Conservation (phyloP, 2,888 invertebrate genomes). For the Cataglyphis albicans region DNA sequence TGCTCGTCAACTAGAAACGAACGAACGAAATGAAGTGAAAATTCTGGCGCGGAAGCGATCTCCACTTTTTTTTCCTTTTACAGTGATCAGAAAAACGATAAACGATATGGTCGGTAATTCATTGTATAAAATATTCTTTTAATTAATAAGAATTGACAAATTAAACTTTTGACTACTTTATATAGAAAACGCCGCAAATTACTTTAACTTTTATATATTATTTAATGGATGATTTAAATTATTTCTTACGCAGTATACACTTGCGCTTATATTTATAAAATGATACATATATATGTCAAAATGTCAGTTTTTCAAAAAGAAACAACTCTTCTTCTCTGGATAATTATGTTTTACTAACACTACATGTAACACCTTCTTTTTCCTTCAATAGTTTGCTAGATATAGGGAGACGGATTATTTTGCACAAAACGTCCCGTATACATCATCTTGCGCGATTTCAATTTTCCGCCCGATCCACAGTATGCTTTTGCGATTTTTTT, state of each 20-base stretch:
- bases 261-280: too few species aligned
- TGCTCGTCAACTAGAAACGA: slow-evolving; percentile 59
- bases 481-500: slow-evolving; percentile 32
- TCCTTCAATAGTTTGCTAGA: slow-evolving; percentile 5
- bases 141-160: slow-evolving; percentile 57
- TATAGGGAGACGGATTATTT: slow-evolving; percentile 17
- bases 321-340: neutral
- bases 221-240: neutral
- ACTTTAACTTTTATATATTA: neutral
- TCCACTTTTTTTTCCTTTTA: slow-evolving; percentile 23
- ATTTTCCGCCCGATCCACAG: slow-evolving; percentile 35
- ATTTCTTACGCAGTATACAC: neutral
- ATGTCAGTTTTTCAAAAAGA: neutral
- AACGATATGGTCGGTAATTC: slow-evolving; percentile 42
- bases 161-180: slow-evolving; percentile 46
- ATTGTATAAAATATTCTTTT: slow-evolving; percentile 54
- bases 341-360: neutral
- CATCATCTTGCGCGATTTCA: slow-evolving; percentile 38
- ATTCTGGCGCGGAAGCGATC: slow-evolving; percentile 56
- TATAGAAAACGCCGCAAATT: neutral
- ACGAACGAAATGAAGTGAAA: slow-evolving; percentile 64
- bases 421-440: neutral
- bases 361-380: neutral
- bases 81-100: slow-evolving; percentile 13
- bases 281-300: neutral